phyloP scores from a whole-genome alignment of 92 coral and sea anemone genomes.

The Zoanthus solanderi region DNA sequence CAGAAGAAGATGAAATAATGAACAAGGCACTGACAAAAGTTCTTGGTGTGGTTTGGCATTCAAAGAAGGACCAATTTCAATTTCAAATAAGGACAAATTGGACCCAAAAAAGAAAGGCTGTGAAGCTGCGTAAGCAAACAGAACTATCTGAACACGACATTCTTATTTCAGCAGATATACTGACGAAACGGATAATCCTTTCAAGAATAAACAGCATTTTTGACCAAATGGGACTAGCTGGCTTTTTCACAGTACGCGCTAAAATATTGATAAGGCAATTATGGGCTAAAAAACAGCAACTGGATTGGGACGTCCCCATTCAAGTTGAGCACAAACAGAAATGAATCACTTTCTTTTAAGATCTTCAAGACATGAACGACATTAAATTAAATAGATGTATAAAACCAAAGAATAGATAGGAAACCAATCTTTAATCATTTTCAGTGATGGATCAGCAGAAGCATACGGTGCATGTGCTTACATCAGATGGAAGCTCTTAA shows the following conservation, averaged over 20 bases:
- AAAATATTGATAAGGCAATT: too few species aligned
- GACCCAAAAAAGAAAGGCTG: background rate
- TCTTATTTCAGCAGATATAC: too few species aligned
- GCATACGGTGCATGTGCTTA: background rate
- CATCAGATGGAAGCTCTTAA: too few species aligned
- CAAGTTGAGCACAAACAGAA: too few species aligned
- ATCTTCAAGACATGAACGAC: background rate
- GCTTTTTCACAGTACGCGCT: too few species aligned
- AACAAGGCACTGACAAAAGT: conserved; percentile 3
- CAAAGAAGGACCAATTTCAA: conserved; percentile 4
- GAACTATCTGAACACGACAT: background rate
- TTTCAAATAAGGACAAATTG: conserved; percentile 14
- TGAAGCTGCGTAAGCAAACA: background rate
- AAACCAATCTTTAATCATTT: background rate
- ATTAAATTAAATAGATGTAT: background rate
- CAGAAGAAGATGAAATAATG: conserved; percentile 2
- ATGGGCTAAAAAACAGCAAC: too few species aligned
- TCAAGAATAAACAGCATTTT: too few species aligned
- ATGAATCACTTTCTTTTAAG: background rate
- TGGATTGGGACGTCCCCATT: too few species aligned
- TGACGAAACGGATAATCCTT: too few species aligned
- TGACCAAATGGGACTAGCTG: too few species aligned
- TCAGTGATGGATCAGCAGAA: background rate
- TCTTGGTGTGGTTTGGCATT: conserved; percentile 13
- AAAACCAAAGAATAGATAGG: background rate